Evolutionary conservation across 2,888 invertebrate species (phyloP), one percentile per base, ranked within the genome.

Genomic region (Candidula unifasciata): DNA sequence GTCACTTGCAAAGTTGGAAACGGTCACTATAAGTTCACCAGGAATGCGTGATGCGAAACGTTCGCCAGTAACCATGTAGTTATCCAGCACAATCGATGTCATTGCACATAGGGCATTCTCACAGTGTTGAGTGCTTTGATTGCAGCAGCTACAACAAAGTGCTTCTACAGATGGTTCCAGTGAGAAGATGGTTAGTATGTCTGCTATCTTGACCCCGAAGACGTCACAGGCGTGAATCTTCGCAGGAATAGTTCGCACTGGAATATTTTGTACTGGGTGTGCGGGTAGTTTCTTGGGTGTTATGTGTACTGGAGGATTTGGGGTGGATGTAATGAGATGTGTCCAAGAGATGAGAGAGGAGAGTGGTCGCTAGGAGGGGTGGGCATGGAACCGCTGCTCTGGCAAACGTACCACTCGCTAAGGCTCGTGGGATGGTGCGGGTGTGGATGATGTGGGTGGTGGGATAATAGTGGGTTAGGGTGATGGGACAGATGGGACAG

Each of bases 331-430:
- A 92, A 86, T 66, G 91, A 87, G 80, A 90, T 86, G 85, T 91
- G 92, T 57, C 90, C 85, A 87, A 91, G 86, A 87, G 89, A 85
- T 87, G 90, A 90, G 44, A 94, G 92, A 57, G 95, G 95, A 84
- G 96, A 95, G 60, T 96, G 96, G 90, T 96, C 96, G 87, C 96
- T 96, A 83, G 95, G 90, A 74, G 96, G 95, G 16, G 96, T 95
- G 89, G 95, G 95, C 94, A 96, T 96, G 8, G 94, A 86, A 3
- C 92, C 92, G 80, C 94, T 93, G 87, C 94, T 94, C 93, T 97
- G 97, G 90, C 97, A 96, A 83, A 97, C 96, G 94, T 97, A 97
- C 95, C 97, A 96, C 89, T 97, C 97, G 91, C 95, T 95, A 88
- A 96, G 93, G 92, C 96, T 96, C n/a, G 89, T 86, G 33, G 89